These are phyloP conservation scores for Dicyrtoma fusca DNA, from an alignment of 2,888 invertebrate species.

Conservation along the genomic window DNA sequence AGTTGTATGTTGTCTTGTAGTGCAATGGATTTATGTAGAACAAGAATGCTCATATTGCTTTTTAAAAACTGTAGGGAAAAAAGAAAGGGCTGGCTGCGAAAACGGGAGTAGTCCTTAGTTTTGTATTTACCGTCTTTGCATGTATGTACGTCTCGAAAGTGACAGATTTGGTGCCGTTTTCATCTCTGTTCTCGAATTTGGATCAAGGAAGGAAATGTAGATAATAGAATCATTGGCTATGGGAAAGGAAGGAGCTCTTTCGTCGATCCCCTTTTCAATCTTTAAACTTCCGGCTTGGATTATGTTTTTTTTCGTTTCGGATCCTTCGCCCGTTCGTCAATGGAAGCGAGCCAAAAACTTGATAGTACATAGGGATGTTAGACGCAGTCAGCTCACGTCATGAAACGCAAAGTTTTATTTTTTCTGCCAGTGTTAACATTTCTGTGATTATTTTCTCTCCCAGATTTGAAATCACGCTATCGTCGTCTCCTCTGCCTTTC, in stretches of 20 bases:
- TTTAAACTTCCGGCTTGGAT: slow-evolving; percentile 40
- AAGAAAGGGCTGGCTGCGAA: no score
- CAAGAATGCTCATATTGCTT: no score
- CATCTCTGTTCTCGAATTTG: slow-evolving; percentile 24
- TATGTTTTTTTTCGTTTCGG: slow-evolving; percentile 20
- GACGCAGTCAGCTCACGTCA: slow-evolving; percentile 10
- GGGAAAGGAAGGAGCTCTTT: slow-evolving; percentile 31
- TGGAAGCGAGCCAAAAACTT: slow-evolving; percentile 31
- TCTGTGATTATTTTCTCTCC: slow-evolving; percentile 13
- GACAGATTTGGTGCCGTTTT: slow-evolving; percentile 23
- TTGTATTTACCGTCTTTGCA: no score
- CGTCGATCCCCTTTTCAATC: slow-evolving; percentile 35
- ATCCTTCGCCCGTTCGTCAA: slow-evolving; percentile 10
- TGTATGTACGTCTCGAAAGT: neutral
- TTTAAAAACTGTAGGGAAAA: no score
- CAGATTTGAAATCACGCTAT: neutral
- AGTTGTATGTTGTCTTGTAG: no score
- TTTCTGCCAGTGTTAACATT: slow-evolving; percentile 15
- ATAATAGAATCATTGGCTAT: slow-evolving; percentile 33
- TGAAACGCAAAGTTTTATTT: slow-evolving; percentile 23
- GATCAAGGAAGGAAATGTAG: slow-evolving; percentile 36
- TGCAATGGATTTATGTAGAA: no score
- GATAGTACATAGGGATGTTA: neutral
- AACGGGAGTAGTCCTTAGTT: no score
- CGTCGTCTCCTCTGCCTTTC: neutral